phyloP scores from a whole-genome alignment of 2,888 invertebrate genomes.

The Lapara coniferarum region DNA sequence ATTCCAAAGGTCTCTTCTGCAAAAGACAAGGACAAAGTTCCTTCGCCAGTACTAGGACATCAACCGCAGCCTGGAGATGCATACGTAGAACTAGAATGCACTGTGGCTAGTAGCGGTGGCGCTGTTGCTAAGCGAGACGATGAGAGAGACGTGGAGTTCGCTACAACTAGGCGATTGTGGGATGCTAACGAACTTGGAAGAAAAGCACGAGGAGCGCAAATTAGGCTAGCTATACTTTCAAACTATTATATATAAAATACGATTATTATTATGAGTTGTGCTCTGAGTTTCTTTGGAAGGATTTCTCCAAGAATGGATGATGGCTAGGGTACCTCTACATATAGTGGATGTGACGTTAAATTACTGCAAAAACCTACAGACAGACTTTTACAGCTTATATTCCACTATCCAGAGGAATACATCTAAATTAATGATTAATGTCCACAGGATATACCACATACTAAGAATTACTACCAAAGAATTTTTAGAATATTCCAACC shows the following conservation, averaged over 20 bases:
- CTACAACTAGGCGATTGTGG: conserved; percentile 56
- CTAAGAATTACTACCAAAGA: no score
- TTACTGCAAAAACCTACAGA: no score
- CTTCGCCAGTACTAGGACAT: conserved; percentile 22
- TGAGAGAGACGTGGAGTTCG: conserved; percentile 57
- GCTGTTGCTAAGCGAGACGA: conserved; percentile 58
- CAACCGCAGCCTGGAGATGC: conserved; percentile 64
- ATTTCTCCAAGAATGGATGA: no score
- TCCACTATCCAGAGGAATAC: no score
- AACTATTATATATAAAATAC: neutral
- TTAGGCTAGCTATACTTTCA: conserved; percentile 51
- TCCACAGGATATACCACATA: no score
- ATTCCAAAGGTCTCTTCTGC: conserved; percentile 44
- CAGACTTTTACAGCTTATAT: no score
- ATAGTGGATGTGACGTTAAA: no score
- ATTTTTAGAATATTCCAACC: no score
- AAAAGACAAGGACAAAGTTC: conserved; percentile 52
- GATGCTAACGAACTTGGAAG: conserved; percentile 59
- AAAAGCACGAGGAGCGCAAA: conserved; percentile 59
- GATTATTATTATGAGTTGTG: neutral
- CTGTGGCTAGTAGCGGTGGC: conserved; percentile 55
- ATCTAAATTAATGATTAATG: no score
- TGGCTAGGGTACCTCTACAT: no score
- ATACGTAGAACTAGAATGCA: conserved; percentile 64
- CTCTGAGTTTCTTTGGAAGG: no score